Base-by-base conservation (phyloP, 1,140 invertebrate species). In the Zophobas atratus region DNA sequence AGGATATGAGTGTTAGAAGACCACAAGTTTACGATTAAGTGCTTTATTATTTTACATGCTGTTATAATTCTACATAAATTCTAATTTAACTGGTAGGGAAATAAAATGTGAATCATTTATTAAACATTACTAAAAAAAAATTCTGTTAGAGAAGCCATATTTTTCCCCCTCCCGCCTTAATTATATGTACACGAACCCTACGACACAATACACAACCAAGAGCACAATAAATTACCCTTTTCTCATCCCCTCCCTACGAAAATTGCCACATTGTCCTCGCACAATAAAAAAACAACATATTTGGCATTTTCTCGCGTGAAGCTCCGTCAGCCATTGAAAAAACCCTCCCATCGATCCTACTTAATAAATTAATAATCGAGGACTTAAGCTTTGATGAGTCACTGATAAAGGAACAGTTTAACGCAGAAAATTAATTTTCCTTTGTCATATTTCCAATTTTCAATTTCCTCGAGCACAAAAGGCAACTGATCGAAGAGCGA, bases 311-410 rank as follows among this genome's bases (percentile, higher is more conserved):
- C 43, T 46, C 8, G 43, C 20, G 20, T 20, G 20, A 20, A 20
- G 20, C 20, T 20, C 20, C 20, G 20, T 20, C 20, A 20, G 20
- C 20, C 20, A 20, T 20, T 20, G 20, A 55, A 55, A 55, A 55
- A 55, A 32, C 8, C 53, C 35, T 67, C 39, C 8, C 39, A 67
- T 67, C 60, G 60, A 67, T 67, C 60, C 39, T 67, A 67, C 60
- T 67, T 67, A 67, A 67, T 67, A 67, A 67, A 67, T 67, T 67
- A 67, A 67, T 67, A 67, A 67, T 32, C 39, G 36, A 67, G 39
- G 35, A 67, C 60, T 67, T 67, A 67, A 67, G 60, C 60, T 67
- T 67, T 41, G 60, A 67, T 67, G 39, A 67, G 43, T 67, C 60
- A 67, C 60, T 33, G 49, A 51, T 51, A 51, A 51, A 51, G 20